Evolutionary conservation across 2,888 invertebrate genomes (phyloP), one percentile per base, ranked within the genome.

Genomic region (Cheilosia grossa): DNA sequence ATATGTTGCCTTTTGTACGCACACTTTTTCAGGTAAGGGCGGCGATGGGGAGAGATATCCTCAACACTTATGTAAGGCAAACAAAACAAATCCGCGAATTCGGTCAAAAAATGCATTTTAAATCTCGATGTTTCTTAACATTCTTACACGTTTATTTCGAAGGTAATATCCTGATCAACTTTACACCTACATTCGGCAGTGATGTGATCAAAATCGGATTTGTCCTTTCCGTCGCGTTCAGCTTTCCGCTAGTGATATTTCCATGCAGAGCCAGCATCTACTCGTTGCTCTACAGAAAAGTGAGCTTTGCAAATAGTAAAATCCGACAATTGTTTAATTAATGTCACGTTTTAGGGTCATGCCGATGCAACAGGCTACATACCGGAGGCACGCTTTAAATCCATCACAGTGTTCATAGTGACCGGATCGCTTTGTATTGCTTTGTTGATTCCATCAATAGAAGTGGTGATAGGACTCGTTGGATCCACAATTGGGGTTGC

Each of bases 191-290:
- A 2, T 93, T 96, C 90, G 94, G 96, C 44, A 97, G 96, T 88
- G 97, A 98, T 92, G 94, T 96, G 77, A 97, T 99, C 89, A 98
- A 98, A 93, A 93, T 98, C 87, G 98, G 98, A 30, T 99, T 99
- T 93, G 96, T 99, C 9, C 93, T 98, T 88, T 98, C 98, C 0
- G 95, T 99, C 37, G 98, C 98, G 17, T 97, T 98, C 91, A 98
- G 98, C 90, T 99, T 99, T 92, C 99, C 99, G 1, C 94, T 99
- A 87, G 97, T 98, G 88, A 97, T 99, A 91, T 99, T 99, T 92
- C 99, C 99, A 0, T 98, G 98, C 90, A 93, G 99, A 79, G 97
- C 97, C 13, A 98, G 98, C 90, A 93, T 99, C 27, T 97, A 98
- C 93, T 99, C 98, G 0, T 94, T 99, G 77, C 92, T 98, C 6